phyloP scores from a whole-genome alignment of 2,797 vertebrate genomes.

The Lacerta bilineata region DNA sequence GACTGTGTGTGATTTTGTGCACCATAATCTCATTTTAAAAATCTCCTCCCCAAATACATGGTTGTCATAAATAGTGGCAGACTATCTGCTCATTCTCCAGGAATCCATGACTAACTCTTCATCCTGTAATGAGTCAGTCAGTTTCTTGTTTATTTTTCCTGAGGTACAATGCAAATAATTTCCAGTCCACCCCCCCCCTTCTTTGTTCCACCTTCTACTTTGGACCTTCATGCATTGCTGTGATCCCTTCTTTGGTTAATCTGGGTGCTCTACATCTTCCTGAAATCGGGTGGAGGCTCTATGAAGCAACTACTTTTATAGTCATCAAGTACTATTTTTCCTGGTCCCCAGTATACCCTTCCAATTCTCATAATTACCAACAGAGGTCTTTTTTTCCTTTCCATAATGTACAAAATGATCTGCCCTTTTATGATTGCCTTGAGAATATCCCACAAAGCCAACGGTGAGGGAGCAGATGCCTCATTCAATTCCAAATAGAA shows the following conservation, averaged over 20 bases:
- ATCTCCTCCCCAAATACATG: constrained; percentile 54
- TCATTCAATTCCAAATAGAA: constrained; percentile 86
- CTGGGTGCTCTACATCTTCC: constrained; percentile 27
- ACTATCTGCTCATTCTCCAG: constrained; percentile 64
- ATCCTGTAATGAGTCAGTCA: constrained; percentile 63
- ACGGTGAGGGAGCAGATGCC: constrained; percentile 84
- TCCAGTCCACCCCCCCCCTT: constrained; percentile 30
- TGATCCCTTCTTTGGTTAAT: constrained; percentile 54
- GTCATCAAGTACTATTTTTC: constrained; percentile 68
- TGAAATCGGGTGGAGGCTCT: constrained; percentile 45
- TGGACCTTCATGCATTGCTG: constrained; percentile 45
- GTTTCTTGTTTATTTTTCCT: constrained; percentile 37
- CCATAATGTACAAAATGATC: constrained; percentile 81
- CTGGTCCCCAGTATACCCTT: constrained; percentile 74
- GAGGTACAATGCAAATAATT: constrained; percentile 57
- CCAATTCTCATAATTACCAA: constrained; percentile 76
- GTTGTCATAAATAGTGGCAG: constrained; percentile 72
- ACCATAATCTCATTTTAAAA: constrained; percentile 68
- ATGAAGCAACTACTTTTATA: constrained; percentile 57
- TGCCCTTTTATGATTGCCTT: constrained; percentile 85
- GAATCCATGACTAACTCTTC: constrained; percentile 57
- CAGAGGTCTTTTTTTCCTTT: constrained; percentile 78
- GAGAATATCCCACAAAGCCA: constrained; percentile 84
- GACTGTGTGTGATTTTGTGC: constrained; percentile 60
- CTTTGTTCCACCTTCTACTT: constrained; percentile 53